Evolutionary conservation across 2,888 invertebrate species (phyloP), one percentile per base, ranked within the genome.

Genomic region (Acronicta alni): DNA sequence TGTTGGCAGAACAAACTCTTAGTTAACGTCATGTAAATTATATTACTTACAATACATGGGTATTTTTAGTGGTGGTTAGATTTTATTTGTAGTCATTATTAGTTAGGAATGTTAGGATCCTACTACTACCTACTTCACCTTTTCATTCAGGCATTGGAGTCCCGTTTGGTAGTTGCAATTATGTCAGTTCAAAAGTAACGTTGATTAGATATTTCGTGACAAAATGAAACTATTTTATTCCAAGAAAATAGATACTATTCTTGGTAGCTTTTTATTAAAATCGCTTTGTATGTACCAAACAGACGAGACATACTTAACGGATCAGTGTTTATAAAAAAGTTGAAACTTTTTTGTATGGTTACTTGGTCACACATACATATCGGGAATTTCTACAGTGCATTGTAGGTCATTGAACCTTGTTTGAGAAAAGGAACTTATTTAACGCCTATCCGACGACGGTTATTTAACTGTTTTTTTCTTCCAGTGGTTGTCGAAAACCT

Each of bases 401-500:
- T 35, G 43, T 10, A 43, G 69, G 67, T 69, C 74, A 49, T 48
- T 65, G 65, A 77, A 57, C 72, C 68, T 43, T 47, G 43, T 61
- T 58, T 57, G 60, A 52, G 56, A 47, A 68, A 67, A 66, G 66
- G 57, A 48, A 51, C 42, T 61, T 60, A 75, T 71, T 77, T 73
- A 63, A 78, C 75, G 72, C 69, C 63, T 63, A 45, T 67, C 44
- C 14, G 17, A 53, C 60, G 48, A 52, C 39, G 32, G 53, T 62
- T 57, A 60, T 54, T 47, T 67, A 67, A 60, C 74, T 65, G 78
- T 77, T 75, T 68, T 71, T 78, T 32, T 35, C 61, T 70, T 54
- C 26, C 61, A 70, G 61, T 67, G 67, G 57, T 60, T 74, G 70
- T 75, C 66, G 65, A 60, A 72, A 80, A 79, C 80, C 74, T 47